Conservation (phyloP, 2,797 vertebrate species). For the Anabacerthia variegaticeps region DNA sequence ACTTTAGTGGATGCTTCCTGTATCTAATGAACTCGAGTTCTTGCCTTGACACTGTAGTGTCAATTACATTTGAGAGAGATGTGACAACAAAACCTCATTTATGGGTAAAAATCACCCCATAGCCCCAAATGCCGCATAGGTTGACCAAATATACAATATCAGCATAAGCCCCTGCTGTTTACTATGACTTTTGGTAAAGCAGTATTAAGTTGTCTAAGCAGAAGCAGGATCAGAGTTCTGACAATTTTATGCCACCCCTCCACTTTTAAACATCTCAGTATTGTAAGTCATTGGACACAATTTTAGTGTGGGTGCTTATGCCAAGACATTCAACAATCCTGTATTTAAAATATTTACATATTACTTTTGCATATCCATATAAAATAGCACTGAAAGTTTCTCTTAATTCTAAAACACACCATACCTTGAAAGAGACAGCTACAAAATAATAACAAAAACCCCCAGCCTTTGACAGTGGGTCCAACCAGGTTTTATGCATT, state of each 20-base stretch:
- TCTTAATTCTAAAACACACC: background rate
- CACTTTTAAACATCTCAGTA: background rate
- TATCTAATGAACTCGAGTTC: background rate
- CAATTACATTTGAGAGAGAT: background rate
- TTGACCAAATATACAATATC: rapidly evolving
- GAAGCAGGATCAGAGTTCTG: background rate
- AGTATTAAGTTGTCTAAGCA: background rate
- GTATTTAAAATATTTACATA: background rate
- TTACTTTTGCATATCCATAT: background rate
- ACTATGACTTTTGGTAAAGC: background rate
- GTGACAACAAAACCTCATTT: background rate
- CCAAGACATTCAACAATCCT: background rate
- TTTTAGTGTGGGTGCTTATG: background rate
- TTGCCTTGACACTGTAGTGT: background rate
- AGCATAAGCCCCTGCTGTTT: background rate
- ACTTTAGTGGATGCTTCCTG: background rate
- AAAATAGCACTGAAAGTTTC: background rate
- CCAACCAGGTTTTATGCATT: background rate
- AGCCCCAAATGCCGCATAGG: background rate
- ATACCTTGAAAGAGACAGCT: background rate
- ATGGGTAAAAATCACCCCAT: background rate
- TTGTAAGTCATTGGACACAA: background rate
- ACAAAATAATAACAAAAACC: background rate
- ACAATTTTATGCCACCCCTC: background rate
- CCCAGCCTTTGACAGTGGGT: background rate